phyloP scores from a whole-genome alignment of 2,888 invertebrate genomes.

The Polydrusus cervinus region DNA sequence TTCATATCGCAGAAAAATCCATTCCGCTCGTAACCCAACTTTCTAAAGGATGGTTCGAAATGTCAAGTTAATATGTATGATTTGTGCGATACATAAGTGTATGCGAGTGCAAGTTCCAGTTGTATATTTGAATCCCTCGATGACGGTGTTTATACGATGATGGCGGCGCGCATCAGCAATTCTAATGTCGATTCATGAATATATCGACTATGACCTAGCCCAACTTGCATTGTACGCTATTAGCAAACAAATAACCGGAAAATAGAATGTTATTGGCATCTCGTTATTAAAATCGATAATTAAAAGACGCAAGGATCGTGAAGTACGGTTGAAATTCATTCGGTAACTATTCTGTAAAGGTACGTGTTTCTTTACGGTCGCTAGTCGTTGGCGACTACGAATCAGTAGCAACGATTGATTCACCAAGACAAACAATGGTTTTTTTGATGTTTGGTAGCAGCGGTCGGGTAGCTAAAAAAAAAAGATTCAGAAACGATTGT shows the following conservation, averaged over 20 bases:
- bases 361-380: too few relatives aligned
- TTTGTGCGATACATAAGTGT: slow-evolving; percentile 35
- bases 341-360: too few relatives aligned
- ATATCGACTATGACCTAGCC: slow-evolving; percentile 45
- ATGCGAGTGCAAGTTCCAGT: slow-evolving; percentile 43
- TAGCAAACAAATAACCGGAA: slow-evolving; percentile 50
- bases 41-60: slow-evolving; percentile 45
- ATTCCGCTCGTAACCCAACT: slow-evolving; percentile 27
- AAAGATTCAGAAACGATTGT: too few relatives aligned
- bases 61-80: slow-evolving; percentile 53
- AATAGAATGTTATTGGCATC: slow-evolving; percentile 20
- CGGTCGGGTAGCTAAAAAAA: too few relatives aligned
- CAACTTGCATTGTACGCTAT: slow-evolving; percentile 39
- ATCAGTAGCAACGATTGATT: too few relatives aligned
- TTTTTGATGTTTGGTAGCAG: too few relatives aligned
- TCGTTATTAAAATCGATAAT: slow-evolving; percentile 11
- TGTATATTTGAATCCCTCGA: slow-evolving; percentile 34
- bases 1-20: slow-evolving; percentile 17
- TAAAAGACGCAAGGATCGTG: neutral
- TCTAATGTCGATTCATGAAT: slow-evolving; percentile 50
- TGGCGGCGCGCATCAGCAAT: slow-evolving; percentile 43
- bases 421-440: too few relatives aligned
- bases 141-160: slow-evolving; percentile 29
- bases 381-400: too few relatives aligned
- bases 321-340: neutral